phyloP scores from a whole-genome alignment of 1,140 invertebrate genomes.

The Holcopasites calliopsidis region DNA sequence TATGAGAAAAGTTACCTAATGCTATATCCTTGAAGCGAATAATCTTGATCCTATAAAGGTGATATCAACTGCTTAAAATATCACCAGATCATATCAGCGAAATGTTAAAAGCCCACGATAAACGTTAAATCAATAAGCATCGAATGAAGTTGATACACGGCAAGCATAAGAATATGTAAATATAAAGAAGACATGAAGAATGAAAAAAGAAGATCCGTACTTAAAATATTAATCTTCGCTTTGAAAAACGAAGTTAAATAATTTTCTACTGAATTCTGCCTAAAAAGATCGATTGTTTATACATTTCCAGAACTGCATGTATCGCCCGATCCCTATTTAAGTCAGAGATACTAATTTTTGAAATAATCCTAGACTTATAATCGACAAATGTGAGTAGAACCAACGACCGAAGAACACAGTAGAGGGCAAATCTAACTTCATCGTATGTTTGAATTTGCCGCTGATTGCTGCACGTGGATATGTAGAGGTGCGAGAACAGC shows the following conservation, averaged over 20 bases:
- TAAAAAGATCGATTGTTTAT: neutral
- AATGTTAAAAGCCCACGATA: neutral
- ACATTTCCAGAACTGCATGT: neutral
- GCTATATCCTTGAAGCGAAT: neutral
- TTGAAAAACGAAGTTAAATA: conserved; percentile 37
- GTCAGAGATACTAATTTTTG: neutral
- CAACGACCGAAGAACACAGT: neutral
- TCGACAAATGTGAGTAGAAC: neutral
- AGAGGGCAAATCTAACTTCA: conserved; percentile 11
- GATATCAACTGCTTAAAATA: neutral
- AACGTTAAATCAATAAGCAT: neutral
- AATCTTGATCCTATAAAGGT: neutral
- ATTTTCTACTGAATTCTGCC: neutral
- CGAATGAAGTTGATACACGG: neutral
- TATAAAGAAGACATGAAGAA: too few relatives aligned
- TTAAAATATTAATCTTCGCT: conserved; percentile 18
- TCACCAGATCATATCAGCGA: neutral
- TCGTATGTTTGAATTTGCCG: conserved; percentile 66
- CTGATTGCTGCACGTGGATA: conserved; percentile 63
- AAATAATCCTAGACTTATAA: neutral
- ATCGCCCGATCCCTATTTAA: neutral
- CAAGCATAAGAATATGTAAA: neutral
- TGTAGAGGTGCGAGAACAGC: conserved; percentile 49
- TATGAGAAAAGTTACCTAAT: too few relatives aligned
- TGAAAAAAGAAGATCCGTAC: conserved; percentile 41